Evolutionary conservation across 2,113 vertebrate genomes (phyloP).

Genomic region (Amphiprion ocellaris): DNA sequence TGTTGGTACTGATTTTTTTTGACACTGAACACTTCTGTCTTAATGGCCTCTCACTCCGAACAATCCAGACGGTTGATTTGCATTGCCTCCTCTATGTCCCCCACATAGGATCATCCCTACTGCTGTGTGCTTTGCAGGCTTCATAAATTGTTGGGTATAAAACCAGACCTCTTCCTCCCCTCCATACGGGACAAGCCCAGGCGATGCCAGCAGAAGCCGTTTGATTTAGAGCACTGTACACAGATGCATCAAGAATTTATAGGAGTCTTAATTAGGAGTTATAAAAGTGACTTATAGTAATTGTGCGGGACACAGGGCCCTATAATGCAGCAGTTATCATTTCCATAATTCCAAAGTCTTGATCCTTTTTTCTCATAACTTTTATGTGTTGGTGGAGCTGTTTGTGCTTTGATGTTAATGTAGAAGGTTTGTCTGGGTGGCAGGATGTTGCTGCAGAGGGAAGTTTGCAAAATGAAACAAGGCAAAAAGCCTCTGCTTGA

Average conservation of each 20-base stretch:
- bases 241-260: slow-evolving; percentile 74
- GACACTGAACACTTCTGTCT: neutral
- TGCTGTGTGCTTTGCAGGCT: slow-evolving; percentile 62
- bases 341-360: slow-evolving; percentile 66
- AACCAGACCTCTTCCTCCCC: slow-evolving; percentile 36
- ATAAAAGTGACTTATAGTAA: slow-evolving; percentile 79
- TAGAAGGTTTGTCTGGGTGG: slow-evolving; percentile 49
- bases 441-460: slow-evolving; percentile 25
- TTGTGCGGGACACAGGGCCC: slow-evolving; percentile 56
- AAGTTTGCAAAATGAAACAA: slow-evolving; percentile 35
- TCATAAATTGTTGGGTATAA: slow-evolving; percentile 69
- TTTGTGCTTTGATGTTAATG: slow-evolving; percentile 59
- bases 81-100: slow-evolving; percentile 42
- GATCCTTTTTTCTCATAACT: slow-evolving; percentile 53
- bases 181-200: slow-evolving; percentile 40
- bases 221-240: slow-evolving; percentile 75
- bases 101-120: slow-evolving; percentile 43
- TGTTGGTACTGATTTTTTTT: no score
- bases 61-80: slow-evolving; percentile 58
- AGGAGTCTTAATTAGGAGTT: slow-evolving; percentile 73
- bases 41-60: slow-evolving; percentile 23
- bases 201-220: slow-evolving; percentile 46
- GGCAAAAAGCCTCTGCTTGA: slow-evolving; percentile 11
- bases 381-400: slow-evolving; percentile 42
- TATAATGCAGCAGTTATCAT: slow-evolving; percentile 69